Base-by-base conservation (phyloP, 2,797 vertebrate species). In the Anisognathus igniventris region DNA sequence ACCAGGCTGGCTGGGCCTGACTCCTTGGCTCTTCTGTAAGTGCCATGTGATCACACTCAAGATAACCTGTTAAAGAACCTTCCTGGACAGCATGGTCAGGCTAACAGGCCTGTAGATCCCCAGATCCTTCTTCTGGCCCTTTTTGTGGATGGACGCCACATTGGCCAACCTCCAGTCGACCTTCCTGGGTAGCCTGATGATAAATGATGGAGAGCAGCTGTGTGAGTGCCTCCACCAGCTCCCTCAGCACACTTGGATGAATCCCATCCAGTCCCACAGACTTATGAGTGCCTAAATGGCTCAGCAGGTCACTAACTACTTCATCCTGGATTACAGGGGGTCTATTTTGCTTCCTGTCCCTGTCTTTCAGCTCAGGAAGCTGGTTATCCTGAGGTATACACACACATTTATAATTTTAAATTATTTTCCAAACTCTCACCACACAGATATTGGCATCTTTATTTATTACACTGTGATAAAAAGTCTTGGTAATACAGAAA, bases 161-260 rank as follows among this genome's bases (percentile, higher is more conserved):
- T 3, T 18, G 48, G 48, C 37, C 20, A 30, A 19, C 42, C 27
- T 48, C 16, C 37, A 62, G n/a, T 0, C 0, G 0, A 48, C 48
- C 16, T 48, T 18, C 16, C 22, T 24, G 16, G 8, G 22, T 25
- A 57, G 37, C 10, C 24, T 64, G 17, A 42, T 9, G 9, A n/a
- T 7, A 57, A 64, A 45, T 10, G 18, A 70, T 1, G 3, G 37
- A 45, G 5, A 64, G 33, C 19, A 39, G 25, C 21, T 58, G 39
- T 0, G 2, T 3, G 1, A 82, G 57, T 10, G 57, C 21, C 57
- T 64, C 28, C 1, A 0, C 20, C 18, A 45, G 17, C 21, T 70
- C 14, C 21, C 57, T 64, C 28, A 22, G 24, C 9, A 57, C 5
- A 9, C 17, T 11, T 16, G 28, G 44, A 35, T 56, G 12, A 68